Base-by-base conservation (phyloP, 2,888 invertebrate genomes). In the Dichetophora obliterata region DNA sequence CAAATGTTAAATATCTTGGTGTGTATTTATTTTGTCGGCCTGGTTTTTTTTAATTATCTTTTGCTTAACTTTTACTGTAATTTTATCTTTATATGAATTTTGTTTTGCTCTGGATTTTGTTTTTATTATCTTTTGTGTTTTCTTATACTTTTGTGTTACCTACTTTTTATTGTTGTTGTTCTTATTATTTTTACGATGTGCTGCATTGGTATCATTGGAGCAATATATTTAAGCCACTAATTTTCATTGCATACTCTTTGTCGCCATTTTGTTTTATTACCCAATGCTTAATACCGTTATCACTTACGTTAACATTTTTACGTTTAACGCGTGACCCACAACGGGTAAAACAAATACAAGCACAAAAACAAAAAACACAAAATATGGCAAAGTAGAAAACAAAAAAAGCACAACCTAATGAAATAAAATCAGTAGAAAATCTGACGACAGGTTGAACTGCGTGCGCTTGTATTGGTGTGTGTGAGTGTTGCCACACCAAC, bases 391-490 rank as follows among this genome's bases (percentile, higher is more conserved):
- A 31, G 57, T 22, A 71, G 59, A 24, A 22, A n/a, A 57, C n/a
- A 19, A 19, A 57, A 72, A n/a, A n/a, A n/a, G n/a, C n/a, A n/a
- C n/a, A n/a, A 61, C 57, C 72, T 63, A 31, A 31, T 63, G 31
- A 16, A 31, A 77, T 52, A 65, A 48, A 43, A 43, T 43, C 43
- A 43, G 11, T 43, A 43, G 43, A 43, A 43, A 43, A 43, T 43
- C 43, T 14, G 43, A 43, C 43, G 43, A 43, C 43, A 43, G 43
- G 43, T 43, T 43, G 43, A 2, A 3, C 43, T 43, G 61, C 77
- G 74, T 81, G 75, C 76, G 81, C 75, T 70, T 79, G 77, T 75
- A 73, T 48, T 61, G 37, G 8, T 66, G 50, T 66, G 50, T 69
- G 69, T 72, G 11, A 43, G 43, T 43, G 11, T 43, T 43, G 43